phyloP scores from a whole-genome alignment of 2,113 vertebrate genomes.

The Planiliza haematocheilus region DNA sequence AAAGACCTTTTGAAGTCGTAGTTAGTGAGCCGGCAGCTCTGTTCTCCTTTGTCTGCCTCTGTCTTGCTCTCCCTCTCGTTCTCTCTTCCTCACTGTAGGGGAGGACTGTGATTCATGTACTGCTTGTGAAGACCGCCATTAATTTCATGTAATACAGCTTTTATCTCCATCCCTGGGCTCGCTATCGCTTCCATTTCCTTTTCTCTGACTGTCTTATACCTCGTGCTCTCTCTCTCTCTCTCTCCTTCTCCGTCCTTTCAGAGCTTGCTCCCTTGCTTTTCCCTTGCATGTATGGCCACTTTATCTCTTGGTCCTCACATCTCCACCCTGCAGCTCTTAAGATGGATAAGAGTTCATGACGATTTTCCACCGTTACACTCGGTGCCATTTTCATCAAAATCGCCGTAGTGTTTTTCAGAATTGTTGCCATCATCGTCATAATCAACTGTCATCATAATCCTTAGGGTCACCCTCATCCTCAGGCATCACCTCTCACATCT shows the following conservation, averaged over 20 bases:
- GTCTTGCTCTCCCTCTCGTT: conserved; percentile 85
- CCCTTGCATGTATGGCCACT: neutral
- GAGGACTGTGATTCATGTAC: conserved; percentile 97
- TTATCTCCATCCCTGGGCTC: conserved; percentile 93
- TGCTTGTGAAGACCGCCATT: conserved; percentile 93
- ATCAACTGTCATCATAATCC: neutral
- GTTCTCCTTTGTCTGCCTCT: conserved; percentile 91
- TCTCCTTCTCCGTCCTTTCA: conserved; percentile 37
- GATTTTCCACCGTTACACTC: neutral
- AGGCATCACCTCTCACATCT: neutral
- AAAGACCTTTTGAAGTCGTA: conserved; percentile 94
- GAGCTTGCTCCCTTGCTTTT: conserved; percentile 24
- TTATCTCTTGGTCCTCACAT: conserved; percentile 14
- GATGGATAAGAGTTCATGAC: neutral
- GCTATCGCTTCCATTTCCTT: conserved; percentile 85
- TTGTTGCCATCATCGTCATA: neutral
- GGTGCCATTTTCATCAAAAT: neutral
- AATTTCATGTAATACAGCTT: conserved; percentile 98
- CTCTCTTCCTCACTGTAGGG: conserved; percentile 85
- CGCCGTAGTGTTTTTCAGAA: neutral
- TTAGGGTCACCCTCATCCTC: neutral
- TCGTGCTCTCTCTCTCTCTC: conserved; percentile 25
- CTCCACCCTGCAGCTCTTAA: conserved; percentile 7
- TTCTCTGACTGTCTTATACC: conserved; percentile 41
- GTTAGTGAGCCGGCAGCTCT: conserved; percentile 92